These are phyloP conservation scores for Euplagia quadripunctaria DNA, from an alignment of 2,888 invertebrate species.

Conservation along the genomic window DNA sequence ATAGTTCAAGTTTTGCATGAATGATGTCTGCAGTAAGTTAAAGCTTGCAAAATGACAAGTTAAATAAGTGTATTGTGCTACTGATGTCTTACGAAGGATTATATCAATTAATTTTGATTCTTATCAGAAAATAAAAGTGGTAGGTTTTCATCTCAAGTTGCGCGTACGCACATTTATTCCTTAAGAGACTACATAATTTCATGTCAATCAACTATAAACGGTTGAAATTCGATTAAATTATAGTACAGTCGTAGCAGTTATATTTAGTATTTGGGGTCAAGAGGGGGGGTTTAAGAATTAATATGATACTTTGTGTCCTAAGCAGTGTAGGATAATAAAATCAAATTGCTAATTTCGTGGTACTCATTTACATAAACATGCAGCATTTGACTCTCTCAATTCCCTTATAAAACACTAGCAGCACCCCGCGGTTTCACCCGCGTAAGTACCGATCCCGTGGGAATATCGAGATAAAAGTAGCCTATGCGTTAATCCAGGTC, in stretches of 20 bases:
- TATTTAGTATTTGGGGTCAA: background rate
- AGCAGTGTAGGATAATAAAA: no score
- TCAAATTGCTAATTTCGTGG: no score
- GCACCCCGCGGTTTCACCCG: no score
- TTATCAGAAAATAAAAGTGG: conserved; percentile 45
- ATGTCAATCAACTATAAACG: conserved; percentile 9
- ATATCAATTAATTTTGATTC: conserved; percentile 49
- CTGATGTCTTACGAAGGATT: conserved; percentile 55
- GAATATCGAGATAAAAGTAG: no score
- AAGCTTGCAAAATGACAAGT: conserved; percentile 70
- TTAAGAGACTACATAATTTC: background rate
- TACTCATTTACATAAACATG: no score
- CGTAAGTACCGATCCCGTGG: no score
- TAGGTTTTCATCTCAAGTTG: conserved; percentile 25
- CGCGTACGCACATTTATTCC: background rate
- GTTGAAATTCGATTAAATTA: background rate
- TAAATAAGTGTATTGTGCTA: conserved; percentile 70
- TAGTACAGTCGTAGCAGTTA: background rate
- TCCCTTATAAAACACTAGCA: no score
- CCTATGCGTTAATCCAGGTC: no score
- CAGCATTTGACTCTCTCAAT: no score
- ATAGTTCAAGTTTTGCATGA: conserved; percentile 61
- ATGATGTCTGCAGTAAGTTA: conserved; percentile 72
- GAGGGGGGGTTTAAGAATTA: no score
- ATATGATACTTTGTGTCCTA: no score